These are phyloP conservation scores for Athalia circularis DNA, from an alignment of 2,888 invertebrate species.

Conservation along the genomic window DNA sequence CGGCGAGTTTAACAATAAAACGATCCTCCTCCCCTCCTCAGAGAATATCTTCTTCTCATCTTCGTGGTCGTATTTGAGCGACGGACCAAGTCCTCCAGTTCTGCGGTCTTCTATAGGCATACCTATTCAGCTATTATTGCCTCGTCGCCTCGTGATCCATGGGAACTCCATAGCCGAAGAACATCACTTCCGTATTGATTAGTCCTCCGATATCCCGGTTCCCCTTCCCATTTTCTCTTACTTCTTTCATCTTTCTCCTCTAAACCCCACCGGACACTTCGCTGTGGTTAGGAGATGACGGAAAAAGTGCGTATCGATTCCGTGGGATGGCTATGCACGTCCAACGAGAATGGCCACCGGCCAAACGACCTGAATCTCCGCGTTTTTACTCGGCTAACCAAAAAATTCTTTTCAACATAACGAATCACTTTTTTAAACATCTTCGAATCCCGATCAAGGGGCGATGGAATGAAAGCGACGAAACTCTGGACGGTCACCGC, in stretches of 20 bases:
- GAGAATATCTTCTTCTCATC: slow-evolving; percentile 4
- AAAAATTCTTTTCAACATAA: background rate
- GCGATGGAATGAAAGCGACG: no score
- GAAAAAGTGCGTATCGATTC: slow-evolving; percentile 6
- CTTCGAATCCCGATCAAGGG: no score
- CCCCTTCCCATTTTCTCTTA: background rate
- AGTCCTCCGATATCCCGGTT: slow-evolving; percentile 34
- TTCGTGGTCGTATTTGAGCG: slow-evolving; percentile 18
- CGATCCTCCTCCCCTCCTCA: background rate
- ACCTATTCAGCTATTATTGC: slow-evolving; percentile 22
- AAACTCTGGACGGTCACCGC: no score
- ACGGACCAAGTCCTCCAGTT: slow-evolving; percentile 45
- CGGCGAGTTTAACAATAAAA: slow-evolving; percentile 31
- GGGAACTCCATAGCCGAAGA: slow-evolving; percentile 55
- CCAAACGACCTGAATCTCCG: background rate
- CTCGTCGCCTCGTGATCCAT: slow-evolving; percentile 52
- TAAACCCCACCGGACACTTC: background rate
- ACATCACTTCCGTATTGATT: slow-evolving; percentile 58
- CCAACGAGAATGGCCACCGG: background rate
- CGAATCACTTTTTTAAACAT: no score
- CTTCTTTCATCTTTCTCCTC: background rate
- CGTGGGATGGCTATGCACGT: background rate
- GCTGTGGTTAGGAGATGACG: background rate
- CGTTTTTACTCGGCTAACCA: background rate
- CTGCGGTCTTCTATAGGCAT: slow-evolving; percentile 60